These are phyloP conservation scores for Casuarius casuarius DNA, from an alignment of 2,113 vertebrate genomes.

Conservation along the genomic window DNA sequence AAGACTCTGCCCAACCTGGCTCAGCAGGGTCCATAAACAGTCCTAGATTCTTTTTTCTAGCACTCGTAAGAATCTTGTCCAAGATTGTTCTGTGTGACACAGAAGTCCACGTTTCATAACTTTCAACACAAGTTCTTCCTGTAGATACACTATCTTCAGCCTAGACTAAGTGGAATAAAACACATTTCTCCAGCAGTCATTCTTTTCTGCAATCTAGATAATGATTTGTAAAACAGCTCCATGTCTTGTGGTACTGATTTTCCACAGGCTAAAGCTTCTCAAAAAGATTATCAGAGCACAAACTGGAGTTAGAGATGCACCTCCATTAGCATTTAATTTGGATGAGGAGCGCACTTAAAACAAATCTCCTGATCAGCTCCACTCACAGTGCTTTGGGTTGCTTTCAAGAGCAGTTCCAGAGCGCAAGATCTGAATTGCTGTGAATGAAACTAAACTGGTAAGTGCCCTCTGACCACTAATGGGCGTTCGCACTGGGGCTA, in stretches of 20 bases:
- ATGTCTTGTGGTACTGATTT: neutral
- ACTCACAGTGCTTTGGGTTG: accelerated
- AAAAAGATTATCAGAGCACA: neutral
- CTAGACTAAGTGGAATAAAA: neutral
- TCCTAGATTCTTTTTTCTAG: neutral
- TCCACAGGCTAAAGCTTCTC: neutral
- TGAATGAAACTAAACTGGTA: neutral
- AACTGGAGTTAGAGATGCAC: neutral
- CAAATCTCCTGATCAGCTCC: neutral
- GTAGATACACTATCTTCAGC: neutral
- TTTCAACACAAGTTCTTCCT: neutral
- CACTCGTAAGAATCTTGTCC: neutral
- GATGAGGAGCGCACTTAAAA: neutral
- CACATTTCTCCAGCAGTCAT: neutral
- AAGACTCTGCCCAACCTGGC: neutral
- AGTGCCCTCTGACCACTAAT: neutral
- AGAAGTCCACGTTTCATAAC: neutral
- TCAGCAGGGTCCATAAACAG: accelerated
- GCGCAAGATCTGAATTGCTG: neutral
- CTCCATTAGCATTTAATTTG: neutral
- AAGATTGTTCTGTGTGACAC: neutral
- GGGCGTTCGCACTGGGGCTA: neutral
- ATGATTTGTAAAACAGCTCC: neutral
- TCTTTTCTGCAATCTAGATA: neutral
- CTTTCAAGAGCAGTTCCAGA: accelerated